Base-by-base conservation (phyloP, 1,140 invertebrate genomes). In the Phymastichus coffea region DNA sequence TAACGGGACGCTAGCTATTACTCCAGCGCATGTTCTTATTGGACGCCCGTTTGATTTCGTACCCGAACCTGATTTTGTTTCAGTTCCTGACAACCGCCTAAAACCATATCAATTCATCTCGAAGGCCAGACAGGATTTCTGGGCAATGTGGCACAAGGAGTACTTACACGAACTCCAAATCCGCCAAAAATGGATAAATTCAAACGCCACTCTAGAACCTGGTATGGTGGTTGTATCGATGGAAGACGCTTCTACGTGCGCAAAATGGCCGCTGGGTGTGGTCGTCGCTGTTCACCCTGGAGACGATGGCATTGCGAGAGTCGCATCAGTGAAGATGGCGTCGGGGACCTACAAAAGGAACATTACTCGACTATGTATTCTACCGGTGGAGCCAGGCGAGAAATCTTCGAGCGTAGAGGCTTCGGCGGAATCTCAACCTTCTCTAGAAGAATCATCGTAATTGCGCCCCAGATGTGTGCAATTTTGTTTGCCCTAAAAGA, bases 21-120 rank as follows among this genome's bases (percentile, higher is more conserved):
- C 54, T 9, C 54, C 44, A 12, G 54, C n/a, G n/a, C 33, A 53
- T 53, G 12, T 53, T 38, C 23, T 38, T 2, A 53, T 40, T 15
- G 49, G 35, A 22, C 17, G 20, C 35, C 20, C 4, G 3, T 2
- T 51, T 22, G 23, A 14, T 2, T 3, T n/a, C n/a, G 7, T 51
- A 23, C 19, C 35, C 10, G 19, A 23, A n/a, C 2, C 2, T 37
- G 33, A 51, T 38, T 22, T 37, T 3, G 2, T 4, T 14, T 10
- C 2, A 1, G 20, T 38, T 26, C 30, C 20, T 8, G 22, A 15
- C 9, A 38, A 37, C 14, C 17, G 48, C 2, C n/a, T 51, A 14
- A 20, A 12, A 4, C 4, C n/a, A 3, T 33, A 28, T 4, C 15
- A 23, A 33, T 20, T 33, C 4, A 20, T 51, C 15, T 7, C 30